Percentiles rank a stretch among this genome's conserved stretches.
These are phyloP conservation scores for Apotomis capreana DNA, from an alignment of 2,888 invertebrate genomes.

Conservation along the genomic window DNA sequence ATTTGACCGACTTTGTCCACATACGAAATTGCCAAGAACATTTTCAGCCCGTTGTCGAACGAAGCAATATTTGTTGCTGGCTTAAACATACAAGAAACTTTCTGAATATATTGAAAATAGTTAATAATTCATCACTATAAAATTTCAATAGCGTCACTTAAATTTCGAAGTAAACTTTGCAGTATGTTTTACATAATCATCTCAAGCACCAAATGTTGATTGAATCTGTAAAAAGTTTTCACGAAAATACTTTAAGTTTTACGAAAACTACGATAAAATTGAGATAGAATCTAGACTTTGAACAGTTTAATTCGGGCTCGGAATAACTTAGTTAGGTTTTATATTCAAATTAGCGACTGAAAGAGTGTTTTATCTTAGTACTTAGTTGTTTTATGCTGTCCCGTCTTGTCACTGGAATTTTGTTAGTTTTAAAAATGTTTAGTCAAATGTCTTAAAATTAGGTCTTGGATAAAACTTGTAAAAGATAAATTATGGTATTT, in stretches of 20 bases:
- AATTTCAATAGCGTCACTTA: conserved; percentile 1
- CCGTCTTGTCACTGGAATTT: background rate
- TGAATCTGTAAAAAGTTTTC: conserved; percentile 14
- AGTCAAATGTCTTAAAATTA: too few relatives aligned
- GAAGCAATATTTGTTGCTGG: too few relatives aligned
- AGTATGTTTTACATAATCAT: conserved; percentile 19
- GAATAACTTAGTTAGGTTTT: conserved; percentile 14
- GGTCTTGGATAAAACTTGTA: too few relatives aligned
- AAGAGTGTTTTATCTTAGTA: background rate
- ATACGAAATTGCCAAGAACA: too few relatives aligned
- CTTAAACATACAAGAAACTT: too few relatives aligned
- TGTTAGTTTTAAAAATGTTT: background rate
- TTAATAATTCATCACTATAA: background rate
- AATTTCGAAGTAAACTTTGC: conserved; percentile 8
- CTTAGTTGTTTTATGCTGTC: conserved; percentile 5
- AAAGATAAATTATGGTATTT: too few relatives aligned
- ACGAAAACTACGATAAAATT: conserved; percentile 11
- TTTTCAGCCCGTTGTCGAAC: too few relatives aligned
- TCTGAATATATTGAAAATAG: too few relatives aligned
- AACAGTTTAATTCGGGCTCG: conserved; percentile 5
- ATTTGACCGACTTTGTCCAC: too few relatives aligned
- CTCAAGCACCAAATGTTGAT: conserved; percentile 7
- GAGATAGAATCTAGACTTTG: conserved; percentile 1
- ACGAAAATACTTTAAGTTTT: conserved; percentile 15
- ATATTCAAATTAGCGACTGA: conserved; percentile 13